Evolutionary conservation across 2,797 vertebrate species (phyloP), one percentile per base, ranked within the genome.

Genomic region (Tiaroga cobitis): DNA sequence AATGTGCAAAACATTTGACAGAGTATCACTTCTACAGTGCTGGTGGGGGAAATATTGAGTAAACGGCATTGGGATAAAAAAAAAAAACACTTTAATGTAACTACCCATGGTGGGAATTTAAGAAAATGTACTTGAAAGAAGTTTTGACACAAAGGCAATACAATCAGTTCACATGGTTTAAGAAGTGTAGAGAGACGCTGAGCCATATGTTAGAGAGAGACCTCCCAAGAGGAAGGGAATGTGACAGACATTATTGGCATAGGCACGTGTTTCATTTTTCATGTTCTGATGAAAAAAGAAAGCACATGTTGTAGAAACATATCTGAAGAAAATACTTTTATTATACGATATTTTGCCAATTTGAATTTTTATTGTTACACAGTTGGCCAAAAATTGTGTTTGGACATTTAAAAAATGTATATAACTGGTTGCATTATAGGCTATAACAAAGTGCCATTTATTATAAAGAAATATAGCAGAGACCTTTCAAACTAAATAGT

Each of bases 161-260:
- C 51, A 85, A 74, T 68, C 67, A 39, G 86, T 69, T 86, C 90
- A 87, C 73, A 39, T 29, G 43, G 61, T 51, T 86, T 87, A 68
- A 76, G 87, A 77, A 86, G 72, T 24, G 79, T 86, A 80, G 75
- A 90, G 85, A 92, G 69, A 77, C 51, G 29, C 90, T 89, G 82
- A 82, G 88, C 91, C 92, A 94, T 92, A 69, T 93, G 94, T 92
- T 91, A 89, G 91, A 70, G 70, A 91, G 87, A 92, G 92, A 94
- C 93, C 93, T 92, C 94, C 93, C 92, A 93, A 91, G 85, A 68
- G 89, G 82, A 85, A 91, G 92, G 92, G 93, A 94, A 91, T 90
- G 89, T 89, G 92, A 93, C 90, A 92, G 90, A 91, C 91, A 29
- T 90, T 89, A 90, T 80, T 91, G 92, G 91, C 90, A 83, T 19